A percentile compares a stretch with the other conserved stretches of the same genome.
These are phyloP conservation scores for Metaphire vulgaris DNA, from an alignment of 1,140 invertebrate genomes.

Conservation along the genomic window DNA sequence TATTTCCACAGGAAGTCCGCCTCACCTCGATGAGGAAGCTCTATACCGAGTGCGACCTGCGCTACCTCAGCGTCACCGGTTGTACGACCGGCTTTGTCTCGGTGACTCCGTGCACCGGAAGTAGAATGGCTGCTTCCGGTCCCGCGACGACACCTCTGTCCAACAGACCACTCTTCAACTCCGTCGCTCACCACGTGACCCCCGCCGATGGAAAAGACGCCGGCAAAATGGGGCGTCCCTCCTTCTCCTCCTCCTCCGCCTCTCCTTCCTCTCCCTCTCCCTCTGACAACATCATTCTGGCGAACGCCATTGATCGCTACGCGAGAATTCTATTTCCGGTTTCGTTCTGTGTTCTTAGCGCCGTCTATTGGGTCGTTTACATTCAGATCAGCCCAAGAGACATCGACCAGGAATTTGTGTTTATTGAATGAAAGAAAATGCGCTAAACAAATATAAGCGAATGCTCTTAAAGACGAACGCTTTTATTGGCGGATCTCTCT, in stretches of 20 bases:
- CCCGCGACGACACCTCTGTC: too few species aligned
- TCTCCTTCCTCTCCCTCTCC: not conserved
- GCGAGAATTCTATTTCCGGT: slow-evolving; percentile 52
- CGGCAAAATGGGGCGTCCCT: too few species aligned
- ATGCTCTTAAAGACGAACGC: too few species aligned
- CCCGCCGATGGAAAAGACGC: too few species aligned
- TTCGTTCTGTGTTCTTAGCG: slow-evolving; percentile 48
- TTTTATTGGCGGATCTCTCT: too few species aligned
- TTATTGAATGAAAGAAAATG: not conserved
- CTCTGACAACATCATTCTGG: slow-evolving; percentile 20
- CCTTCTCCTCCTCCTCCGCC: too few species aligned
- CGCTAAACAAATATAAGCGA: too few species aligned
- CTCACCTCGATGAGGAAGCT: slow-evolving; percentile 22
- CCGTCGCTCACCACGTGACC: not conserved
- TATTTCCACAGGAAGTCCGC: slow-evolving; percentile 25
- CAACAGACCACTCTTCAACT: not conserved
- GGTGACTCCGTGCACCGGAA: not conserved
- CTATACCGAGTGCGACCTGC: slow-evolving; percentile 23
- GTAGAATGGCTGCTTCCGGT: not conserved
- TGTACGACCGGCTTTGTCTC: not conserved
- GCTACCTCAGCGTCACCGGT: not conserved
- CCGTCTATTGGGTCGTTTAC: slow-evolving; percentile 52
- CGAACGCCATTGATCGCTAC: slow-evolving; percentile 51
- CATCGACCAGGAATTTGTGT: slow-evolving; percentile 14
- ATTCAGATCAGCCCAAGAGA: slow-evolving; percentile 23